Conservation (phyloP, 2,113 vertebrate genomes). For the Eulemur rufifrons region DNA sequence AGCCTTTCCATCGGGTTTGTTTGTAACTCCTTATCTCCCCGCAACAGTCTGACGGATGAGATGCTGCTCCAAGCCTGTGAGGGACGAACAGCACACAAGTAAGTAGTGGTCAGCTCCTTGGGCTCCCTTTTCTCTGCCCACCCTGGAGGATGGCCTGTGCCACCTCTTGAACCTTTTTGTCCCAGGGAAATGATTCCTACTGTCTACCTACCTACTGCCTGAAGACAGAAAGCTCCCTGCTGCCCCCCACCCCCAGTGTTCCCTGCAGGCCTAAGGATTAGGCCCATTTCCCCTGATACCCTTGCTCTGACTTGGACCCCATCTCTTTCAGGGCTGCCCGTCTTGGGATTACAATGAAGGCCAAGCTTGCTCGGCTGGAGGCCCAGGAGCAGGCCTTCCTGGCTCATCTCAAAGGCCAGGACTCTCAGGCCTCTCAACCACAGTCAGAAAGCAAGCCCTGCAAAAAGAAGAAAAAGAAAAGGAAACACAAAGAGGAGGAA, state of each 20-base stretch:
- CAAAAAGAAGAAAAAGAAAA: constrained; percentile 67
- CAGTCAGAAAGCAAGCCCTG: neutral
- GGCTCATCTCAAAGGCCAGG: constrained; percentile 80
- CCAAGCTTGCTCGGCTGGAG: constrained; percentile 94
- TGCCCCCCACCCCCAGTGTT: too few species aligned
- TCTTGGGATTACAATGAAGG: constrained; percentile 93
- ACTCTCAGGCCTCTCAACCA: neutral
- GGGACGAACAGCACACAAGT: constrained; percentile 97
- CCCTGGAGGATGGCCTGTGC: neutral
- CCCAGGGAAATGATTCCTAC: neutral
- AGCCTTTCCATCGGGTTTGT: neutral
- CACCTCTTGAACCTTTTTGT: neutral
- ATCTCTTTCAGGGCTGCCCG: constrained; percentile 88
- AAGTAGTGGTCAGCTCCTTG: constrained; percentile 63
- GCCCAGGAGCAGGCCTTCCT: constrained; percentile 95
- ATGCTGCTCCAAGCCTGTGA: constrained; percentile 91
- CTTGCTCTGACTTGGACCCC: neutral
- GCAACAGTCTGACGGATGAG: constrained; percentile 88
- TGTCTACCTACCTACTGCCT: neutral
- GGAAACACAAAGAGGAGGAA: neutral
- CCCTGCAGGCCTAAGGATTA: neutral
- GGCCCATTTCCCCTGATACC: neutral
- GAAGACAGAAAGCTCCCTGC: neutral
- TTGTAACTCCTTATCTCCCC: neutral
- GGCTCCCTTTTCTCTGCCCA: neutral